Percentiles rank a stretch among this genome's conserved stretches.
Evolutionary conservation across 2,113 vertebrate species (phyloP).

Genomic region (Colistium nudipinnis): DNA sequence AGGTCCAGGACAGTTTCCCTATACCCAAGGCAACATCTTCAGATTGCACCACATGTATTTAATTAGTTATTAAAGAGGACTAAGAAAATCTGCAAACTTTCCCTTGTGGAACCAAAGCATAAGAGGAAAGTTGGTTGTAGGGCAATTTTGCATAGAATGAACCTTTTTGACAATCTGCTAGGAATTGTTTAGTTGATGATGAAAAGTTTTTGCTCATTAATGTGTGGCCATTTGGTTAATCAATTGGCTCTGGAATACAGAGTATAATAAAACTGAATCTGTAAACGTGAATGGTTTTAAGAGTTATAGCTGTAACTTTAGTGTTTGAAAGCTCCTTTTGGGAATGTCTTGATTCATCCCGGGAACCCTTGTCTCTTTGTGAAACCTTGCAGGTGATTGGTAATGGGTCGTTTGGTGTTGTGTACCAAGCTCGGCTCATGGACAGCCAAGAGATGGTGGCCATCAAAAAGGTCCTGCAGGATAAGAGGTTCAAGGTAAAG

Average conservation of each 20-base stretch:
- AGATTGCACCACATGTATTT: not conserved
- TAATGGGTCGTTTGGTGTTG: constrained; percentile 93
- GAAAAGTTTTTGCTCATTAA: too few relatives aligned
- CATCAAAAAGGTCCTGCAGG: constrained; percentile 94
- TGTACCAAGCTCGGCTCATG: constrained; percentile 92
- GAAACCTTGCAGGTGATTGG: constrained; percentile 85
- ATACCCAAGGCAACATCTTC: not conserved
- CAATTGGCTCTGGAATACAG: too few relatives aligned
- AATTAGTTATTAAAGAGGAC: not conserved
- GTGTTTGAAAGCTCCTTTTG: too few relatives aligned
- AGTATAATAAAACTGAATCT: too few relatives aligned
- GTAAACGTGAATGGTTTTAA: too few relatives aligned
- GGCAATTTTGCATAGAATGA: too few relatives aligned
- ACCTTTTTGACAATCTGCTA: too few relatives aligned
- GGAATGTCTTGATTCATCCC: not conserved
- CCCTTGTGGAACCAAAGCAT: not conserved
- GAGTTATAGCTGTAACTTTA: too few relatives aligned
- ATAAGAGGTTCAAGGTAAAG: constrained; percentile 92
- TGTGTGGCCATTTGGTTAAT: too few relatives aligned
- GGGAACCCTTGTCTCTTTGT: not conserved
- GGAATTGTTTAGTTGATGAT: too few relatives aligned
- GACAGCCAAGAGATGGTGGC: constrained; percentile 92
- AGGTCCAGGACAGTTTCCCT: not conserved
- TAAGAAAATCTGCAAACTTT: not conserved
- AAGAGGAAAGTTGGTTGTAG: too few relatives aligned